Evolutionary conservation across 2,797 vertebrate species (phyloP).

Genomic region (Danio aesculapii): DNA sequence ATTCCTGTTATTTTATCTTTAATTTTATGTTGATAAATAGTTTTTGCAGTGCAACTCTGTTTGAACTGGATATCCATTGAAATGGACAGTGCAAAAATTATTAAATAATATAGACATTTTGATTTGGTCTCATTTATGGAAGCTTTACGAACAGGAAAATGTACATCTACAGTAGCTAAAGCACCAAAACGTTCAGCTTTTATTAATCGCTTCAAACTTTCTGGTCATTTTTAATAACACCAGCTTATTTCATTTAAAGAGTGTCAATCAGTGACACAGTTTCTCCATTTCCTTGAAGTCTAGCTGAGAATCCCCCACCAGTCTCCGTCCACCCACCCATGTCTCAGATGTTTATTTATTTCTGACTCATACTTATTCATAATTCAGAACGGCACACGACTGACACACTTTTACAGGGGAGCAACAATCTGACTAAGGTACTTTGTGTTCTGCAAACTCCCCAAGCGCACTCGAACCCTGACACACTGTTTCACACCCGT

Average conservation of each 20-base stretch:
- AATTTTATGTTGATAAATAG: too few species aligned
- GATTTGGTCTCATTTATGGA: too few species aligned
- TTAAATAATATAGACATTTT: too few species aligned
- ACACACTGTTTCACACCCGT: conserved; percentile 3
- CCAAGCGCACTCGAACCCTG: not conserved
- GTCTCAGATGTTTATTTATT: conserved; percentile 34
- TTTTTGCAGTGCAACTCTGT: too few species aligned
- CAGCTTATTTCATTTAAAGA: conserved; percentile 10
- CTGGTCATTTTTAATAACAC: conserved; percentile 8
- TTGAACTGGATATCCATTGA: too few species aligned
- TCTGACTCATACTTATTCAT: conserved; percentile 40
- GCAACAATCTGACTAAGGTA: conserved; percentile 6
- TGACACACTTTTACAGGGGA: conserved; percentile 11
- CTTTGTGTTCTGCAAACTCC: conserved; percentile 11
- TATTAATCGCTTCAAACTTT: not conserved
- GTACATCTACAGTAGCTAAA: too few species aligned
- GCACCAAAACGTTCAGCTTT: not conserved
- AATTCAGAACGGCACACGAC: conserved; percentile 20
- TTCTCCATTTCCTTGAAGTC: conserved; percentile 10
- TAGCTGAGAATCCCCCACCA: conserved; percentile 3
- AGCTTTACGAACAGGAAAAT: too few species aligned
- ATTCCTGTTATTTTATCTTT: too few species aligned
- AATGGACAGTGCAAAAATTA: too few species aligned
- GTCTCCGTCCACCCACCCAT: not conserved
- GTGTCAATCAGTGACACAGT: not conserved